These are phyloP conservation scores for Phyllotreta striolata DNA, from an alignment of 2,888 invertebrate genomes.

Conservation along the genomic window DNA sequence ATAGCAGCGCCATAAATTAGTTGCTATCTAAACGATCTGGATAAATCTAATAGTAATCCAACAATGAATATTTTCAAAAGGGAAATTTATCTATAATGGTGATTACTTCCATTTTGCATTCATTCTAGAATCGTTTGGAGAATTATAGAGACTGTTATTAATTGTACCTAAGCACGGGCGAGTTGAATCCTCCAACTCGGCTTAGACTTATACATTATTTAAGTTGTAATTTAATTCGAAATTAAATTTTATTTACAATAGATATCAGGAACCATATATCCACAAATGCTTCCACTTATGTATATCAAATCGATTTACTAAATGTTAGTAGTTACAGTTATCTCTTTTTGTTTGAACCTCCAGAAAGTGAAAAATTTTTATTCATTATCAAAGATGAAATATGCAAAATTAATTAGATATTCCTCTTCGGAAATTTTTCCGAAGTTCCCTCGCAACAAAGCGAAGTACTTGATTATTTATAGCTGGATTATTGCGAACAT, in stretches of 20 bases:
- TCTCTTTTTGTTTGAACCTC: too few relatives aligned
- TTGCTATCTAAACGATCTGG: conserved; percentile 27
- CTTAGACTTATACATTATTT: too few relatives aligned
- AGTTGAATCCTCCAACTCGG: background rate
- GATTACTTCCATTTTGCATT: conserved; percentile 21
- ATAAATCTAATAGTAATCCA: conserved; percentile 36
- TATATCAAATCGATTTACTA: too few relatives aligned
- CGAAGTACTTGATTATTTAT: conserved; percentile 39
- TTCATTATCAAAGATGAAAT: too few relatives aligned
- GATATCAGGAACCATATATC: too few relatives aligned
- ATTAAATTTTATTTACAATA: too few relatives aligned
- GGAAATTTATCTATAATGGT: conserved; percentile 19
- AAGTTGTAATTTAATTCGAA: too few relatives aligned
- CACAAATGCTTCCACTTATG: too few relatives aligned
- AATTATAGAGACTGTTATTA: conserved; percentile 14
- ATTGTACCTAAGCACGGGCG: conserved; percentile 3
- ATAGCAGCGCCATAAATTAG: conserved; percentile 31
- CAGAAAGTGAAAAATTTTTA: too few relatives aligned
- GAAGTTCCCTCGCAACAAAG: conserved; percentile 28
- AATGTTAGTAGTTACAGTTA: too few relatives aligned
- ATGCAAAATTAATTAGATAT: too few relatives aligned
- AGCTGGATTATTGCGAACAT: conserved; percentile 35
- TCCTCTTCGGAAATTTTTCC: background rate
- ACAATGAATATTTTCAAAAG: conserved; percentile 19
- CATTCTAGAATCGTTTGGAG: conserved; percentile 4